Base-by-base conservation (phyloP, 2,113 vertebrate genomes). In the Serinus canaria region DNA sequence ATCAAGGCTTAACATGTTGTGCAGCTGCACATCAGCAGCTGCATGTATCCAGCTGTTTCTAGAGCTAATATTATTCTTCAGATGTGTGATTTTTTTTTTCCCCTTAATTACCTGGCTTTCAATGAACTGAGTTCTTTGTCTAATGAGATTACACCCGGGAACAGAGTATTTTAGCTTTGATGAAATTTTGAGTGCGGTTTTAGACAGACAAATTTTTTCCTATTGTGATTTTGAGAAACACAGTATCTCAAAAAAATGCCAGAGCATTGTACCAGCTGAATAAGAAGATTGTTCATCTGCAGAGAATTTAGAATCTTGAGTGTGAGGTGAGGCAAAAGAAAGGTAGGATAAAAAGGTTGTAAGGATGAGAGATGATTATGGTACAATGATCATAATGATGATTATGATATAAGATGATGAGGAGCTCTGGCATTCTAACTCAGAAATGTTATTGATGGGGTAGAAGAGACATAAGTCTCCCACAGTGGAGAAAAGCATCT, bases 31-130 rank as follows among this genome's bases (percentile, higher is more conserved):
- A 35, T 90, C 72, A 90, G 72, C 84, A 95, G 63, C 88, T 89
- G 68, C 60, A 82, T 74, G 44, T 73, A 83, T 95, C 92, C 88
- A 94, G 94, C 92, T 96, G 73, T 95, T 94, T 83, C 33, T 60
- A 63, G 55, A 68, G 60, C 75, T 96, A 76, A 75, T 83, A 46
- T 58, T 94, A 56, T 94, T 92, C 44, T 90, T 92, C 68, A 87
- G 37, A 53, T 78, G 10, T 81, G 21, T 81, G 58, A 1, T 23
- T 60, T 37, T 37, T 89, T 84, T 82, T 68, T 0, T 10, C 13
- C 10, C 43, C n/a, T 64, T 89, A 87, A 92, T 92, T 93, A 92
- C 28, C 53, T 92, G 72, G 18, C n/a, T 90, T 90, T 93, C 47
- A 37, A 8, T 80, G 87, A 92, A 64, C 53, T 63, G 59, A 83